Evolutionary conservation across 2,888 invertebrate species (phyloP), one percentile per base, ranked within the genome.

Genomic region (Diadegma fenestrale): DNA sequence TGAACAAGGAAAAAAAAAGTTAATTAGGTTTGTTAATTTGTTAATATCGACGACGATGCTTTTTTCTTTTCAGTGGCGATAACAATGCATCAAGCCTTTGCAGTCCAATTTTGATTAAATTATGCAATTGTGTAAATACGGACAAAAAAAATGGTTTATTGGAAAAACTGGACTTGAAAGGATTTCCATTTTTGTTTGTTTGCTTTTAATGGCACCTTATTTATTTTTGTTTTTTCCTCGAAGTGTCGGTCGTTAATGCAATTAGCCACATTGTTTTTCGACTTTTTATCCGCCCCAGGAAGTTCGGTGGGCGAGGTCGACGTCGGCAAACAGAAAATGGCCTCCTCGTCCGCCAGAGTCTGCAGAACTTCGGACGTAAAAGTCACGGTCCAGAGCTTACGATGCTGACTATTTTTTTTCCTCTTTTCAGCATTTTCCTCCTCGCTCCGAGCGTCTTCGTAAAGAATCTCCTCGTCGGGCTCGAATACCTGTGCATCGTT

Each of bases 281-380:
- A 54, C 7, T 19, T 45, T 37, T 64, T 71, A 48, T 69, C 77
- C 69, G 43, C 17, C 48, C 58, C 68, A 17, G 73, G 45, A 68
- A 69, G 41, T 7, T 63, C 79, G 73, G 26, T 17, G 37, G 61
- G 26, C 26, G 58, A 64, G 12, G 80, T 4, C 19, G 89, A 86
- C 33, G 83, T 72, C 17, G 91, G 91, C 26, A 92, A 87, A 76
- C 72, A 84, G 68, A 92, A 72, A 43, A 90, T 91, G 12, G 91
- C 88, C 79, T 91, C 89, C 72, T 93, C 93, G 71, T 93, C 93
- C 73, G 88, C 90, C 85, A 93, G 88, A 30, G 93, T 93, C 87
- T 93, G 92, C 71, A 90, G 92, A 69, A 92, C 88, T 86, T 91
- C 90, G 22, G 93, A 93, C 19, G 92, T 92, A 64, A 93, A 90